These are phyloP conservation scores for Sarcophaga peregrina DNA, from an alignment of 1,140 invertebrate genomes.

Conservation along the genomic window DNA sequence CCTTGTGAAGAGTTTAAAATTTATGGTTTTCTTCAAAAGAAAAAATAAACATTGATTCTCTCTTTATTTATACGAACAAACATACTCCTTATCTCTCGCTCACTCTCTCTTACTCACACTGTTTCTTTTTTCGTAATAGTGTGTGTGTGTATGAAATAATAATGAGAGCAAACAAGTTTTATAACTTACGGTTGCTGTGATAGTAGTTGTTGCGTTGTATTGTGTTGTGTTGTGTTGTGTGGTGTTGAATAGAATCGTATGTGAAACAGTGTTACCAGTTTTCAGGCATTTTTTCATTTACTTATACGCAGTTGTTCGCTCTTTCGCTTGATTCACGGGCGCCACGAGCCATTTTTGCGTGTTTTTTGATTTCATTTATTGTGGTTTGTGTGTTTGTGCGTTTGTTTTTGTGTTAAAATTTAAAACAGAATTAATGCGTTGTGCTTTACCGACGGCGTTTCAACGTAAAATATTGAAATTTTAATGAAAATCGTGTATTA, in stretches of 20 bases:
- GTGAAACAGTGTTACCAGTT: conserved; percentile 31
- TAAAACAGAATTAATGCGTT: background rate
- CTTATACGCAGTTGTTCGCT: conserved; percentile 32
- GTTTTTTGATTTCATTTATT: conserved; percentile 53
- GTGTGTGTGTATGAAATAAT: background rate
- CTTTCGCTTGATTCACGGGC: conserved; percentile 41
- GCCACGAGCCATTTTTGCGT: conserved; percentile 52
- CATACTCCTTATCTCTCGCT: background rate
- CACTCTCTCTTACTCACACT: too few species aligned
- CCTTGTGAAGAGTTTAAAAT: background rate
- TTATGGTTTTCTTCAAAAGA: background rate
- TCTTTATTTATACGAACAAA: background rate
- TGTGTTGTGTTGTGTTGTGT: too few species aligned
- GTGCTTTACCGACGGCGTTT: conserved; percentile 45
- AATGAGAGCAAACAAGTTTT: background rate
- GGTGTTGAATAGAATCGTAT: too few species aligned
- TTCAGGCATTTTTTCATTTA: conserved; percentile 44
- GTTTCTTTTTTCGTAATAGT: too few species aligned
- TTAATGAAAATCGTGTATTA: conserved; percentile 33
- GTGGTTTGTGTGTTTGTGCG: conserved; percentile 49
- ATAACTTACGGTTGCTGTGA: too few species aligned
- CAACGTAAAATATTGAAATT: background rate
- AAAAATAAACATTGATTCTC: background rate
- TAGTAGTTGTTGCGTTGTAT: too few species aligned
- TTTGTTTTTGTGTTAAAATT: too few species aligned